Evolutionary conservation across 2,113 vertebrate species (phyloP).

Genomic region (Colius striatus): DNA sequence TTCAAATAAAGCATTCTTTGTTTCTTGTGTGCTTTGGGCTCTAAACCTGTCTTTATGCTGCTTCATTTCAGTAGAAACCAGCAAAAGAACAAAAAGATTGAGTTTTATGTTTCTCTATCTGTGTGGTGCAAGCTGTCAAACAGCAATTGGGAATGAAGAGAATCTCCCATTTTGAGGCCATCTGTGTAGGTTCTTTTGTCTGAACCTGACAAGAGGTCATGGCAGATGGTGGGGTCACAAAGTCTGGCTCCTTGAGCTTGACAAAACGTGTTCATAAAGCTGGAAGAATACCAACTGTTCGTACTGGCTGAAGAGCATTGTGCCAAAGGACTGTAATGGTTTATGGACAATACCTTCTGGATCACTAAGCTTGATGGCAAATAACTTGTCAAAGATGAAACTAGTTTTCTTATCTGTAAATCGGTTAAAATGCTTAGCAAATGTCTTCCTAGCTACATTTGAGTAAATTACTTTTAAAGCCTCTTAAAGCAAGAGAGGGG

Average conservation of each 20-base stretch:
- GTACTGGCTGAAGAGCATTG: slow-evolving; percentile 31
- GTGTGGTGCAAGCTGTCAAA: slow-evolving; percentile 26
- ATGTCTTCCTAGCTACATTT: neutral
- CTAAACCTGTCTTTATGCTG: slow-evolving; percentile 3
- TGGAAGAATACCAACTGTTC: slow-evolving; percentile 72
- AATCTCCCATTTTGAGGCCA: slow-evolving; percentile 72
- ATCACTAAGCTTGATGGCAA: slow-evolving; percentile 25
- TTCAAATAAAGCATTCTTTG: neutral
- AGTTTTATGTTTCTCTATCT: slow-evolving; percentile 32
- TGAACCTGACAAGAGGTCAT: slow-evolving; percentile 70
- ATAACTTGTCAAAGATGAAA: slow-evolving; percentile 6
- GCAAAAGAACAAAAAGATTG: slow-evolving; percentile 4
- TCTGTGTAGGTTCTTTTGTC: slow-evolving; percentile 76
- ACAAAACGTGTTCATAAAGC: slow-evolving; percentile 76
- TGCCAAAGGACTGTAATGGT: slow-evolving; percentile 13
- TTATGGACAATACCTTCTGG: slow-evolving; percentile 39
- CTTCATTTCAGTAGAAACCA: neutral
- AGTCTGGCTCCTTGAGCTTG: slow-evolving; percentile 70
- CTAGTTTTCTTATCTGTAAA: slow-evolving; percentile 3
- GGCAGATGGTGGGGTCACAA: slow-evolving; percentile 79
- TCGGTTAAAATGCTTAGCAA: neutral
- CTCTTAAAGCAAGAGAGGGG: neutral
- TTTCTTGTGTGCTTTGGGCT: neutral
- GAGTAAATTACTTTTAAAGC: neutral
- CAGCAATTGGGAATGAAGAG: slow-evolving; percentile 29